Conservation (phyloP, 1,140 invertebrate genomes). For the Drosophila nebulosa region DNA sequence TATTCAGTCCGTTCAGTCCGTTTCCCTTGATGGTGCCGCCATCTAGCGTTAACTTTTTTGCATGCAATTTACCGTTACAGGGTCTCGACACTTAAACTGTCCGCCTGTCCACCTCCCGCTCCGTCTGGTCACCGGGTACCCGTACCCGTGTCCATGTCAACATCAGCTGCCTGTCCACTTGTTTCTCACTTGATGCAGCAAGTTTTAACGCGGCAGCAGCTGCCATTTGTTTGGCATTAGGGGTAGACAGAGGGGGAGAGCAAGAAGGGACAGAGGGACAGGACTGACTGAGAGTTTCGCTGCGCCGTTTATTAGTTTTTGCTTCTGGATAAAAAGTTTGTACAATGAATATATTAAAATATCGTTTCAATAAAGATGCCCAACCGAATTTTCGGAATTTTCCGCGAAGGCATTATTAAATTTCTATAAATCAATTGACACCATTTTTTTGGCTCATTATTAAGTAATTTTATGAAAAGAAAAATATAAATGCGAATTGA, state of each 20-base stretch:
- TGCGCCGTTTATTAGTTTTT: slow-evolving; percentile 32
- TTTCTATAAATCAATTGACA: slow-evolving; percentile 48
- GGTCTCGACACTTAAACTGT: slow-evolving; percentile 51
- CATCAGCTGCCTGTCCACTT: slow-evolving; percentile 70
- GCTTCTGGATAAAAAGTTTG: slow-evolving; percentile 32
- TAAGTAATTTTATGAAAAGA: slow-evolving; percentile 28
- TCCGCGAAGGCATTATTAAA: slow-evolving; percentile 41
- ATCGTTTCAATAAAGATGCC: slow-evolving; percentile 43
- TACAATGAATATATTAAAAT: slow-evolving; percentile 64
- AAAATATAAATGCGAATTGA: slow-evolving; percentile 45
- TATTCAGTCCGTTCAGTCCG: background rate
- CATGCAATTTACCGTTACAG: slow-evolving; percentile 59
- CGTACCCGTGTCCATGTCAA: slow-evolving; percentile 38
- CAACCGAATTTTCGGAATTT: slow-evolving; percentile 6
- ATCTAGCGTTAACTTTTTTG: slow-evolving; percentile 52
- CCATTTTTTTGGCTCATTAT: slow-evolving; percentile 6
- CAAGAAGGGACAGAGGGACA: too few species aligned
- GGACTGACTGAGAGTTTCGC: background rate
- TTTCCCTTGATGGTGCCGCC: slow-evolving; percentile 25
- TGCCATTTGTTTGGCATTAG: slow-evolving; percentile 32
- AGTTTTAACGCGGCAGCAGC: slow-evolving; percentile 56
- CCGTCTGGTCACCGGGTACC: background rate
- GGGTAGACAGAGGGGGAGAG: too few species aligned
- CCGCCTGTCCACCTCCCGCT: slow-evolving; percentile 1
- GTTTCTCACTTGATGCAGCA: slow-evolving; percentile 71